Conservation (phyloP, 2,888 invertebrate species). For the Mantis religiosa region DNA sequence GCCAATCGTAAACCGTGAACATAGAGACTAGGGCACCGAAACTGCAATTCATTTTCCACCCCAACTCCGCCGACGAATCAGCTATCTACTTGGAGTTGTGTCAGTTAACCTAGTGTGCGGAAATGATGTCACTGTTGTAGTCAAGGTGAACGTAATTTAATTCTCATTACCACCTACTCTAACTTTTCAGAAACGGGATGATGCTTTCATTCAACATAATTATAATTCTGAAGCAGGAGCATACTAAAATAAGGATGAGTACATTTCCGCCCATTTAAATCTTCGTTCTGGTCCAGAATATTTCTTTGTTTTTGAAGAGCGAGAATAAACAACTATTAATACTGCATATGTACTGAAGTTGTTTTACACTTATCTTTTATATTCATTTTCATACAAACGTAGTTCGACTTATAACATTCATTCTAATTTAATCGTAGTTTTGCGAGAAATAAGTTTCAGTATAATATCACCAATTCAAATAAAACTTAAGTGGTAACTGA, state of each 20-base stretch:
- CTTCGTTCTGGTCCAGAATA: no score
- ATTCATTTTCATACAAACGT: no score
- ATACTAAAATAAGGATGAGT: not conserved
- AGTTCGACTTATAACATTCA: no score
- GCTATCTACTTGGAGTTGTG: not conserved
- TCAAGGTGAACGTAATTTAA: not conserved
- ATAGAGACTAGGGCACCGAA: not conserved
- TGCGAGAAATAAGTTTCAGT: no score
- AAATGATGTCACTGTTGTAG: not conserved
- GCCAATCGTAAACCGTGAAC: not conserved
- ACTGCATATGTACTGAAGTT: no score
- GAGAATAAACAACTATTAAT: no score
- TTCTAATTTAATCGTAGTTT: no score
- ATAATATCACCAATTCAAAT: no score
- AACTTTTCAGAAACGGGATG: not conserved
- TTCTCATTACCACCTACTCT: not conserved
- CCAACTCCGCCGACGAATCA: not conserved
- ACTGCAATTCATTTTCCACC: not conserved
- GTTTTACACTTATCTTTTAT: no score
- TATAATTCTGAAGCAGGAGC: not conserved
- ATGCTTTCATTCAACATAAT: not conserved
- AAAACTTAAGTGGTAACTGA: no score
- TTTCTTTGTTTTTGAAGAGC: no score
- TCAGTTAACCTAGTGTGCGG: not conserved
- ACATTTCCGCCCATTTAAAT: not conserved